phyloP scores from a whole-genome alignment of 2,113 vertebrate species.

The Salvelinus namaycush region DNA sequence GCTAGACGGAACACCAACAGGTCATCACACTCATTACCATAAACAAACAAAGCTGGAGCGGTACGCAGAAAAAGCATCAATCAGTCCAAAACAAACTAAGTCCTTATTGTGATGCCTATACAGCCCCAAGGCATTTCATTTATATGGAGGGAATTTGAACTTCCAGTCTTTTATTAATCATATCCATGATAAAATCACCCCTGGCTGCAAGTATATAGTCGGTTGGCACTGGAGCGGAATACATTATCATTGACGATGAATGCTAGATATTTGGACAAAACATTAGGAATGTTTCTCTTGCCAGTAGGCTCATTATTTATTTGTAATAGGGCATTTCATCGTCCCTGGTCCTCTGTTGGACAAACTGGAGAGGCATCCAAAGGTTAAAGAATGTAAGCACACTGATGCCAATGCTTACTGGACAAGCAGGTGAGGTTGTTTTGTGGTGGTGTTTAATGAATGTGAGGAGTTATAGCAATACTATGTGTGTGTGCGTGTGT shows the following conservation, averaged over 20 bases:
- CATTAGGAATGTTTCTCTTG: slow-evolving; percentile 65
- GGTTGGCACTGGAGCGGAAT: slow-evolving; percentile 56
- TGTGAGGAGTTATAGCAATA: not conserved
- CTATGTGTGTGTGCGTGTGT: not conserved
- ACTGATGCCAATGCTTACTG: slow-evolving; percentile 37
- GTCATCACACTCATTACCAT: slow-evolving; percentile 74
- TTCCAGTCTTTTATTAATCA: slow-evolving; percentile 48
- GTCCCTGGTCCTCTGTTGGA: slow-evolving; percentile 59
- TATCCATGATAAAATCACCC: slow-evolving; percentile 55
- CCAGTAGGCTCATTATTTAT: slow-evolving; percentile 71
- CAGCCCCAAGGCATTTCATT: slow-evolving; percentile 48
- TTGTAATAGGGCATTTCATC: slow-evolving; percentile 57
- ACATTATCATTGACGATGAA: slow-evolving; percentile 67
- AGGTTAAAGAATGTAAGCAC: slow-evolving; percentile 55
- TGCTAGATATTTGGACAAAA: slow-evolving; percentile 68
- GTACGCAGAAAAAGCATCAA: slow-evolving; percentile 59
- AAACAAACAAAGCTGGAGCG: slow-evolving; percentile 71
- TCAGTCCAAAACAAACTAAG: slow-evolving; percentile 66
- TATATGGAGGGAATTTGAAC: not conserved
- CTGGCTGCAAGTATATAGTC: slow-evolving; percentile 46
- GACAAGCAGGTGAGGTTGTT: slow-evolving; percentile 5
- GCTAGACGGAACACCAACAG: slow-evolving; percentile 72
- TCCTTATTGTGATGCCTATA: slow-evolving; percentile 54
- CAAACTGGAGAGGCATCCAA: slow-evolving; percentile 57
- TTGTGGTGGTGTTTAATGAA: not conserved